phyloP scores from a whole-genome alignment of 2,113 vertebrate genomes.

The Bambusicola thoracicus region DNA sequence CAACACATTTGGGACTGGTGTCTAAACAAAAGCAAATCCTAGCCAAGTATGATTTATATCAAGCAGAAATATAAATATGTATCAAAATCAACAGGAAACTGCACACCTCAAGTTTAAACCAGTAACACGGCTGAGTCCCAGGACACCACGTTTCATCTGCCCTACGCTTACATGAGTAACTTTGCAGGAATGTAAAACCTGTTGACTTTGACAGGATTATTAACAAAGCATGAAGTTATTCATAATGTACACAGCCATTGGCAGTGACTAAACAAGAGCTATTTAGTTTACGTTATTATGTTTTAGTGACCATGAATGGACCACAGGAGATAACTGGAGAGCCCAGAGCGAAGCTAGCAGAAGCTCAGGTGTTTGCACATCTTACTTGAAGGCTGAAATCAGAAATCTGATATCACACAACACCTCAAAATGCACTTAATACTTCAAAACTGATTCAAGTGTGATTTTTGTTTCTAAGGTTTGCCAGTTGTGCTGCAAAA shows the following conservation, averaged over 20 bases:
- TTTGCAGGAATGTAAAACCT: conserved; percentile 33
- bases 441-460: neutral
- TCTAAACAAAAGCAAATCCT: neutral
- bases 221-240: conserved; percentile 6
- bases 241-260: neutral
- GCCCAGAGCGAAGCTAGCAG: neutral
- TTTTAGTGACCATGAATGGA: neutral
- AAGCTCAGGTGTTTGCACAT: neutral
- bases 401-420: neutral
- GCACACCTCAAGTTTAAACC: neutral
- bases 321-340: neutral
- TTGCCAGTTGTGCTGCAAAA: neutral
- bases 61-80: neutral
- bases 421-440: neutral
- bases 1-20: neutral
- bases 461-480: neutral
- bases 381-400: neutral
- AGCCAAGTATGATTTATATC: neutral
- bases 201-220: neutral
- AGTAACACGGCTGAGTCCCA: neutral
- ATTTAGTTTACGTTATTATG: neutral
- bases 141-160: neutral
- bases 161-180: neutral
- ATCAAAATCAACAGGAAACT: neutral
- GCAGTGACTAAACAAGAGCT: neutral